Evolutionary conservation across 2,113 vertebrate species (phyloP).

Genomic region (Pachypanchax playfairii): DNA sequence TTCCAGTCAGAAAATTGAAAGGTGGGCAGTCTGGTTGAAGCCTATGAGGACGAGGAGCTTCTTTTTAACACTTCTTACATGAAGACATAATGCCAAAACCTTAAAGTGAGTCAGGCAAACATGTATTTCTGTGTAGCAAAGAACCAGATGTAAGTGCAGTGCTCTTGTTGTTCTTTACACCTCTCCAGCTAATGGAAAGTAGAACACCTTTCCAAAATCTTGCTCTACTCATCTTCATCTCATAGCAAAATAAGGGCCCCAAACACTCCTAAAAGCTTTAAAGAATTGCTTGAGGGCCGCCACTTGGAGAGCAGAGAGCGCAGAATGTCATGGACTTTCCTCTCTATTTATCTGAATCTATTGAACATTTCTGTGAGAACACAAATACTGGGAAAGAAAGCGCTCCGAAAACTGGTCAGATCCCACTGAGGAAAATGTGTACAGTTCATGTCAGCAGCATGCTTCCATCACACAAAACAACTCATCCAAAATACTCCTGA

Average conservation of each 20-base stretch:
- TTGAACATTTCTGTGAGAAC: not conserved
- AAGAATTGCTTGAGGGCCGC: not conserved
- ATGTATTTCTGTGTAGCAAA: not conserved
- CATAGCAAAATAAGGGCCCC: not conserved
- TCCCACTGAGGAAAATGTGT: not conserved
- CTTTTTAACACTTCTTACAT: not conserved
- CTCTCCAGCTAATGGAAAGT: not conserved
- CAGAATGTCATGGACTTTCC: fast-evolving
- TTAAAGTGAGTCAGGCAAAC: not conserved
- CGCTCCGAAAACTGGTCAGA: not conserved
- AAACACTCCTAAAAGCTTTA: not conserved
- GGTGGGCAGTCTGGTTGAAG: not conserved
- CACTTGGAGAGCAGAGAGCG: not conserved
- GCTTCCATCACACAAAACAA: not conserved
- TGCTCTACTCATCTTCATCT: not conserved
- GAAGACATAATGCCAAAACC: not conserved
- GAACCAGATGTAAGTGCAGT: not conserved
- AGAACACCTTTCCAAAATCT: not conserved
- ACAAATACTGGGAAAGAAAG: not conserved
- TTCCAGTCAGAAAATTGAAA: not conserved
- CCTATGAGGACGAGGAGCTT: not conserved
- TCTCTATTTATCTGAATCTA: not conserved
- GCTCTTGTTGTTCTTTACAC: not conserved
- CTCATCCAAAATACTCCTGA: no score
- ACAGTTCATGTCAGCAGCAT: not conserved